Conservation (phyloP, 1,140 invertebrate species). For the Patella vulgata region DNA sequence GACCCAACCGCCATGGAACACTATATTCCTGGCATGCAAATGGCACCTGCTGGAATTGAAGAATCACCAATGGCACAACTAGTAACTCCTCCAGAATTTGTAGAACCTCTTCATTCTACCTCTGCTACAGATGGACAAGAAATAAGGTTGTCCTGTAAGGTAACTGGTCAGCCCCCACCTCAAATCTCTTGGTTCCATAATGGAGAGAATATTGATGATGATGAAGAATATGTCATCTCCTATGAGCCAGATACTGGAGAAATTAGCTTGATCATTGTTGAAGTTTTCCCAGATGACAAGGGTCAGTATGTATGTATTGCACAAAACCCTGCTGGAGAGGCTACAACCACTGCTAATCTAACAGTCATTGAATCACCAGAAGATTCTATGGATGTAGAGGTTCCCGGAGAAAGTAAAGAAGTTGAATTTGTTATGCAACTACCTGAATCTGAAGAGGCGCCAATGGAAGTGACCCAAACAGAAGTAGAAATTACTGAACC, state of each 20-base stretch:
- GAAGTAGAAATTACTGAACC: conserved; percentile 6
- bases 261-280: conserved; percentile 64
- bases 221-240: conserved; percentile 65
- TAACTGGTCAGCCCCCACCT: conserved; percentile 60
- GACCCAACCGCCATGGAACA: conserved; percentile 34
- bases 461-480: conserved; percentile 2
- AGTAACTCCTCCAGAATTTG: conserved; percentile 62
- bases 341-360: conserved; percentile 76
- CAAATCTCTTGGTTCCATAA: conserved; percentile 65
- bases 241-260: conserved; percentile 62
- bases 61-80: conserved; percentile 42
- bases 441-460: conserved; percentile 9
- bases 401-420: conserved; percentile 22
- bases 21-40: conserved; percentile 18
- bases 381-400: conserved; percentile 38
- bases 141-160: conserved; percentile 55
- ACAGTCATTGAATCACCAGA: conserved; percentile 59
- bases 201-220: conserved; percentile 63
- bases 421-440: conserved; percentile 35
- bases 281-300: conserved; percentile 68
- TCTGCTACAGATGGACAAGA: conserved; percentile 61
- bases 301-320: conserved; percentile 79
- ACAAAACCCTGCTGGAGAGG: conserved; percentile 84
- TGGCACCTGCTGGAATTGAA: conserved; percentile 31
- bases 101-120: conserved; percentile 41